Percentiles rank a stretch among this genome's conserved stretches.
Conservation (phyloP, 2,888 invertebrate genomes). For the Tetramorium bicarinatum region DNA sequence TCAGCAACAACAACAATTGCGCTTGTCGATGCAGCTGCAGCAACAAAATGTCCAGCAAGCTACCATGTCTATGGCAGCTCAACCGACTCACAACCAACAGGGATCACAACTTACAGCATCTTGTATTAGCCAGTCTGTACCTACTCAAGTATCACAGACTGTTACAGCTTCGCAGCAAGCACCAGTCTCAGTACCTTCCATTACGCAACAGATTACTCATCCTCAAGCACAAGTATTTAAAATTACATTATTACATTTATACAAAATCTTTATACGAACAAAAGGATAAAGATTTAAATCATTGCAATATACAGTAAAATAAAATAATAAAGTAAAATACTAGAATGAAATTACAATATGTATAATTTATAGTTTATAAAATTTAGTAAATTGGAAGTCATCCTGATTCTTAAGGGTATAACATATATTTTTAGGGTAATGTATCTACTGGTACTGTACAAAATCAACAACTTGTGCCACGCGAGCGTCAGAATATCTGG, state of each 20-base stretch:
- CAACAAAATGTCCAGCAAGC: conserved; percentile 81
- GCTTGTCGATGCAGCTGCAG: conserved; percentile 73
- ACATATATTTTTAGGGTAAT: conserved; percentile 77
- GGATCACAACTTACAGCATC: conserved; percentile 82
- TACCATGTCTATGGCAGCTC: conserved; percentile 84
- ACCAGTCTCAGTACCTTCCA: conserved; percentile 78
- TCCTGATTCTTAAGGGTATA: neutral
- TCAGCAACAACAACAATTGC: conserved; percentile 79
- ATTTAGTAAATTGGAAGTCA: neutral
- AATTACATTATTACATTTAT: conserved; percentile 16
- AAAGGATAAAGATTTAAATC: neutral
- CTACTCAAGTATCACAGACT: conserved; percentile 83
- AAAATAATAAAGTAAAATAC: neutral
- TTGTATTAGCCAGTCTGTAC: conserved; percentile 81
- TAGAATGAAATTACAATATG: neutral
- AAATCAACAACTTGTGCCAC: conserved; percentile 85
- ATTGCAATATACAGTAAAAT: neutral
- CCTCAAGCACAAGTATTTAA: conserved; percentile 78
- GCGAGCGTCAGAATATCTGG: conserved; percentile 90
- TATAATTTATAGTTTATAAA: neutral
- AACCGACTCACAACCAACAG: conserved; percentile 78
- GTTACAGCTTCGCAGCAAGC: conserved; percentile 83
- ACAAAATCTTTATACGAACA: neutral
- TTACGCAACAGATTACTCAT: conserved; percentile 79
- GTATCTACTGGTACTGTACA: conserved; percentile 76